phyloP scores from a whole-genome alignment of 2,888 invertebrate species.

The Ormyrus thymus region DNA sequence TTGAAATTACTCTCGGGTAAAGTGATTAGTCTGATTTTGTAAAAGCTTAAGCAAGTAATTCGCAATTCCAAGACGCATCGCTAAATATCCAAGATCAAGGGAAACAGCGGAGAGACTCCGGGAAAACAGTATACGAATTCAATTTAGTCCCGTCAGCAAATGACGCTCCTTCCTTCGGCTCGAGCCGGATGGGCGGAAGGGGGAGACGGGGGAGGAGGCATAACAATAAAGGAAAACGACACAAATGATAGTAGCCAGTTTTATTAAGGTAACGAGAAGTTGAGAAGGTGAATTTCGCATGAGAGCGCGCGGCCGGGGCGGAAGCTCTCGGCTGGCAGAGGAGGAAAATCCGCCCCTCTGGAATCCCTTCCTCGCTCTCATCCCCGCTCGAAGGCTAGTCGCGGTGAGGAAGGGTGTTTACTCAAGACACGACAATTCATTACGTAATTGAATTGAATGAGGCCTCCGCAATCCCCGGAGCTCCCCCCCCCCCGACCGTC shows the following conservation, averaged over 20 bases:
- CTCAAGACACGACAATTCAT: constrained; percentile 76
- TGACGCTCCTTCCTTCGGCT: not conserved
- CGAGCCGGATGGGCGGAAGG: not conserved
- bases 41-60: no score
- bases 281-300: constrained; percentile 48
- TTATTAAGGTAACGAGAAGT: constrained; percentile 54
- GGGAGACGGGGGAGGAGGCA: not conserved
- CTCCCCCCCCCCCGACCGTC: constrained; percentile 42
- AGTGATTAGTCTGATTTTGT: no score
- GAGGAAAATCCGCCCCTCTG: not conserved
- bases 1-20: no score
- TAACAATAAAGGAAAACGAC: constrained; percentile 38
- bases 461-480: constrained; percentile 63
- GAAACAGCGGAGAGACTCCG: no score
- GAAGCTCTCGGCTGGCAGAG: constrained; percentile 1
- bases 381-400: constrained; percentile 25
- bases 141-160: no score
- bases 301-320: constrained; percentile 5
- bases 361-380: constrained; percentile 1
- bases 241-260: constrained; percentile 40
- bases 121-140: no score
- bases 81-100: no score
- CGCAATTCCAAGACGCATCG: no score
- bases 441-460: constrained; percentile 75
- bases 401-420: constrained; percentile 72